Conservation (phyloP, 2,113 vertebrate species). For the Phasianus colchicus region DNA sequence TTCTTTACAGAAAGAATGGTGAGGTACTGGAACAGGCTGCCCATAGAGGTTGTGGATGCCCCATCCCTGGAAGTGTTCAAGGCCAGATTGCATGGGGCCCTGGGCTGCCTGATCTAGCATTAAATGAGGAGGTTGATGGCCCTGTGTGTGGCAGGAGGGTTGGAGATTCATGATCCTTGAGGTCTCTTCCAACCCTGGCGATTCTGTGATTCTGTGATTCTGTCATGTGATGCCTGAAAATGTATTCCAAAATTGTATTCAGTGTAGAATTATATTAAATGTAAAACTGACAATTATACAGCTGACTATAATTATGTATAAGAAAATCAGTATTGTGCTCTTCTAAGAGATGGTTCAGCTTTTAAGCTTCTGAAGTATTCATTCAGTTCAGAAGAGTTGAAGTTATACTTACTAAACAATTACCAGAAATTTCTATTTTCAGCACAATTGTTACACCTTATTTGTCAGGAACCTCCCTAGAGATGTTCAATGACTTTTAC, state of each 20-base stretch:
- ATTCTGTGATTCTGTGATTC: too few species aligned
- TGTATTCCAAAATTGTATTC: neutral
- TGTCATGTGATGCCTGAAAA: neutral
- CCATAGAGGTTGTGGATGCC: too few species aligned
- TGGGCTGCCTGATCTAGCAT: too few species aligned
- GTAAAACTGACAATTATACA: neutral
- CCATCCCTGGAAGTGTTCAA: too few species aligned
- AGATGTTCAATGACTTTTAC: neutral
- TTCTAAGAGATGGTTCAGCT: neutral
- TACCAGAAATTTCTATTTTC: neutral
- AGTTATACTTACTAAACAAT: neutral
- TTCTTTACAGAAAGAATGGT: too few species aligned
- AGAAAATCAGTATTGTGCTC: neutral
- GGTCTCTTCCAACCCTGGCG: too few species aligned
- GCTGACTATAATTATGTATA: neutral
- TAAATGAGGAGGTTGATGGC: too few species aligned
- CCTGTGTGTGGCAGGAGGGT: too few species aligned
- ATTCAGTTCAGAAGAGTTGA: neutral
- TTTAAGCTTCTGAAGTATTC: neutral
- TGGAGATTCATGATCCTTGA: too few species aligned
- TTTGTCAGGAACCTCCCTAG: neutral
- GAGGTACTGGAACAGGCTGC: too few species aligned
- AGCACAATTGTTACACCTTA: neutral
- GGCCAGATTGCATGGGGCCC: too few species aligned
- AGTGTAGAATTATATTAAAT: neutral